Conservation (phyloP, 2,113 vertebrate species). For the Sakesphorus luctuosus region DNA sequence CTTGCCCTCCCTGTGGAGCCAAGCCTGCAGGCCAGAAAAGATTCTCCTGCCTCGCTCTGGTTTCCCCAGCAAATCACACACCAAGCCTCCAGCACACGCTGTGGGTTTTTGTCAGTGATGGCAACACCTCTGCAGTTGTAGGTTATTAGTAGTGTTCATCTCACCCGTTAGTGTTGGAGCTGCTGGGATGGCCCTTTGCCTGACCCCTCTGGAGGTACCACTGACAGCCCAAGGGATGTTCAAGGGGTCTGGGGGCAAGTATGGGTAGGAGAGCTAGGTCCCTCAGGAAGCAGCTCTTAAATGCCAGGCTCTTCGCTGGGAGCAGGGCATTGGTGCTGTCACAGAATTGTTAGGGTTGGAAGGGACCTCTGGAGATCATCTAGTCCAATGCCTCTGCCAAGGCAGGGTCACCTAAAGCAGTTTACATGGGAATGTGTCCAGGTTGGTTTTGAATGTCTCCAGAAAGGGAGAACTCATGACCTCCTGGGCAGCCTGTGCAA, state of each 20-base stretch:
- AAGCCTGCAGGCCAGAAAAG: background rate
- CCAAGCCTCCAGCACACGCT: background rate
- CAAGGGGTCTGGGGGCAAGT: background rate
- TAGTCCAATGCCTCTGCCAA: background rate
- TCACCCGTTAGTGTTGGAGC: background rate
- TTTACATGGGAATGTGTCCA: background rate
- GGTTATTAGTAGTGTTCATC: background rate
- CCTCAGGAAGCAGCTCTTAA: background rate
- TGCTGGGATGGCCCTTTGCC: background rate
- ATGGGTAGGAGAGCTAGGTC: background rate
- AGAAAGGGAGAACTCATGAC: background rate
- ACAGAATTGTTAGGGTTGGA: background rate
- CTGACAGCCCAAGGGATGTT: background rate
- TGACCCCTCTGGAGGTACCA: background rate
- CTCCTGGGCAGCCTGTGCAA: background rate
- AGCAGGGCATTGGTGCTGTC: background rate
- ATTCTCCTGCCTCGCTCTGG: background rate
- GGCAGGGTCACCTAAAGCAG: background rate
- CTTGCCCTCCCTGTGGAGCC: background rate
- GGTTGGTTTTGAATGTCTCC: background rate
- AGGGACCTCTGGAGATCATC: background rate
- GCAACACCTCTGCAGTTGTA: background rate
- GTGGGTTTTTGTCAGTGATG: accelerated
- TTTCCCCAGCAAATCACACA: background rate
- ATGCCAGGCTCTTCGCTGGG: background rate